Evolutionary conservation across 2,113 vertebrate genomes (phyloP).

Genomic region (Columba livia): DNA sequence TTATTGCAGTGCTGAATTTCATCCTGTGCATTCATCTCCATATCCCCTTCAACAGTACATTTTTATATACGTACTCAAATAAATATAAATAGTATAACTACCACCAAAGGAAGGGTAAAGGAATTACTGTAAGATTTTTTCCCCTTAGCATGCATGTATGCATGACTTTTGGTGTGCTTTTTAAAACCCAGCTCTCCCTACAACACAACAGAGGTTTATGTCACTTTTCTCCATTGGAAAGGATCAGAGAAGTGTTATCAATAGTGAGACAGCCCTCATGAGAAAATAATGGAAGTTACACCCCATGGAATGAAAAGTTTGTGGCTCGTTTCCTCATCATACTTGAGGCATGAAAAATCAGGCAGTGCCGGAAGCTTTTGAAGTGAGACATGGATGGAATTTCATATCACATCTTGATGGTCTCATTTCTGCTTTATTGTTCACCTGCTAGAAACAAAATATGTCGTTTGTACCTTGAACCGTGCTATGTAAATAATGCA

Average conservation of each 20-base stretch:
- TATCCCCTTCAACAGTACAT: background rate
- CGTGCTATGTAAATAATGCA: background rate
- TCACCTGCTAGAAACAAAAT: background rate
- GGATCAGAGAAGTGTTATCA: background rate
- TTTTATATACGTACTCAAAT: background rate
- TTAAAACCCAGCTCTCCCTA: background rate
- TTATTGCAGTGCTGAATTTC: background rate
- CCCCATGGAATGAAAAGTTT: background rate
- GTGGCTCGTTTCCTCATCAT: background rate
- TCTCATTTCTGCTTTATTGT: background rate
- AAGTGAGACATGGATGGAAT: background rate
- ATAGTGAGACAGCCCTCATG: background rate
- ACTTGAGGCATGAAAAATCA: background rate
- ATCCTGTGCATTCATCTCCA: background rate
- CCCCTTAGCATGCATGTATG: background rate
- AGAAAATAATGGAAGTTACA: conserved; percentile 13
- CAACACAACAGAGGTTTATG: background rate
- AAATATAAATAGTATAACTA: background rate
- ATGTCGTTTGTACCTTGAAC: accelerated
- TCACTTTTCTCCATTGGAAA: background rate
- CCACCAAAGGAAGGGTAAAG: background rate
- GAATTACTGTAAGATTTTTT: background rate
- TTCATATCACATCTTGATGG: background rate
- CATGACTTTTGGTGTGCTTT: background rate
- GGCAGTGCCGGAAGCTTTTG: background rate